A percentile compares a stretch with the other conserved stretches of the same genome.
Conservation (phyloP, 2,113 vertebrate genomes). For the Epinephelus cyanopodus region DNA sequence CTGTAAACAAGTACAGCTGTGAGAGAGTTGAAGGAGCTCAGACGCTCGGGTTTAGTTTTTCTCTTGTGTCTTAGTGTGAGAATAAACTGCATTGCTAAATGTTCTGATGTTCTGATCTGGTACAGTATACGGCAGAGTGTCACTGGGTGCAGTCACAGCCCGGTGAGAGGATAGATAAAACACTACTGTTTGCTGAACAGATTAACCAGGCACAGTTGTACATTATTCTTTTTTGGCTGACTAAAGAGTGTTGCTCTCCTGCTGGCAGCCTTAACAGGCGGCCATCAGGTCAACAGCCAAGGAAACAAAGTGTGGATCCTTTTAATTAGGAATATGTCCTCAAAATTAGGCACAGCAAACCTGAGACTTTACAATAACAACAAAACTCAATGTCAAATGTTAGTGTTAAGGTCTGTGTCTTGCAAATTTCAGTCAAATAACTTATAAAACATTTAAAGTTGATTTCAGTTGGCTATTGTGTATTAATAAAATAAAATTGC, state of each 20-base stretch:
- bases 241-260: not conserved
- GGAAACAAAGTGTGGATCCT: not conserved
- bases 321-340: not conserved
- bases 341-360: not conserved
- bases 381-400: not conserved
- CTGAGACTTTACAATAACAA: not conserved
- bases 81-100: not conserved
- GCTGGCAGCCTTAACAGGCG: not conserved
- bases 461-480: too few species aligned
- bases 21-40: not conserved
- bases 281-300: not conserved
- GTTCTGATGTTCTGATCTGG: not conserved
- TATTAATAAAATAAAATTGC: too few species aligned
- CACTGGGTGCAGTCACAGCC: too few species aligned
- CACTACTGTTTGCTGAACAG: not conserved
- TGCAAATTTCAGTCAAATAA: not conserved
- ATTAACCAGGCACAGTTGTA: not conserved
- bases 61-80: not conserved
- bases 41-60: not conserved
- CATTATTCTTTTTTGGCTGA: not conserved
- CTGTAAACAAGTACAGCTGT: slow-evolving; percentile 74
- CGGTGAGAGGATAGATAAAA: slow-evolving; percentile 16
- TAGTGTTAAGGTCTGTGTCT: not conserved
- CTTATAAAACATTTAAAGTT: not conserved
- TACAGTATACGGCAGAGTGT: not conserved